Percentiles rank a stretch among this genome's conserved stretches.
Evolutionary conservation across 2,797 vertebrate species (phyloP).

Genomic region (Streptopelia turtur): DNA sequence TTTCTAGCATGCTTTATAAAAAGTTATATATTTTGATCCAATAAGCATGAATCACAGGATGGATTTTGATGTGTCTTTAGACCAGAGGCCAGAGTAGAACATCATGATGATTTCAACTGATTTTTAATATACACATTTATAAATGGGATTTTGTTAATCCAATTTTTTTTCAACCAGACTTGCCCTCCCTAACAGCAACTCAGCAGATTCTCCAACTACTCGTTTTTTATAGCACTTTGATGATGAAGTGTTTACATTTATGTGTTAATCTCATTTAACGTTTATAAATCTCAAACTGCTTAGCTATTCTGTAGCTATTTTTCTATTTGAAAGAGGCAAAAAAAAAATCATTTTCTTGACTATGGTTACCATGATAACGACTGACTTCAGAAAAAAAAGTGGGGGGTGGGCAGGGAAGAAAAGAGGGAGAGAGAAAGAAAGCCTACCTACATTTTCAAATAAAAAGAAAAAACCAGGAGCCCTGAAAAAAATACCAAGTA

Average conservation of each 20-base stretch:
- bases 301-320: background rate
- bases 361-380: background rate
- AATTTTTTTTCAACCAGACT: background rate
- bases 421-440: background rate
- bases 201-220: background rate
- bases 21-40: background rate
- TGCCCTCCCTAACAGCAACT: background rate
- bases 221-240: background rate
- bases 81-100: background rate
- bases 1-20: background rate
- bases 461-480: background rate
- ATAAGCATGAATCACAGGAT: background rate
- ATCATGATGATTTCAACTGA: background rate
- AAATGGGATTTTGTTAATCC: background rate
- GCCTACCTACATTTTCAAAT: background rate
- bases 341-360: background rate
- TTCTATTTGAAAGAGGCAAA: background rate
- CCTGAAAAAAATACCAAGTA: background rate
- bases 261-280: background rate
- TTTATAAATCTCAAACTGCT: background rate
- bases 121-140: background rate
- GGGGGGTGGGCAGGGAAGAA: no score
- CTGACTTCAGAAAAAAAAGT: background rate
- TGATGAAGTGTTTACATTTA: background rate
- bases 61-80: background rate